Percentiles rank a stretch among this genome's conserved stretches.
These are phyloP conservation scores for Drosophila lacertosa DNA, from an alignment of 1,140 invertebrate genomes.

Conservation along the genomic window DNA sequence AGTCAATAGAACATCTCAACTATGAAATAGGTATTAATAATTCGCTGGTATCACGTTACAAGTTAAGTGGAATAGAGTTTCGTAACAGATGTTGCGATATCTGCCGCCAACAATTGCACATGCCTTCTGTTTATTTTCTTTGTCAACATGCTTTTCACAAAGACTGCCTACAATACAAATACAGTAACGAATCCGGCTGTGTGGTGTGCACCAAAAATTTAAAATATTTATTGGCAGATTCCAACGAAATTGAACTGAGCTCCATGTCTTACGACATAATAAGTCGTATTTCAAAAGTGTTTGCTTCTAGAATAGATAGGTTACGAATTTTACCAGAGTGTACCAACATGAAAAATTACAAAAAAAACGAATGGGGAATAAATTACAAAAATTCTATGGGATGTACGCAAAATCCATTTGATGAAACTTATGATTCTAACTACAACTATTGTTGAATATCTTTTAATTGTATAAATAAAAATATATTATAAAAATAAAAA, in stretches of 20 bases:
- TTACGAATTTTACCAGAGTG: background rate
- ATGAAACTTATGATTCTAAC: slow-evolving; percentile 22
- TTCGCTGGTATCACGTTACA: slow-evolving; percentile 32
- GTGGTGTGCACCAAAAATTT: slow-evolving; percentile 31
- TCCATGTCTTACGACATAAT: slow-evolving; percentile 27
- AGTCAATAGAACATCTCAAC: slow-evolving; percentile 32
- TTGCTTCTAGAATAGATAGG: slow-evolving; percentile 34
- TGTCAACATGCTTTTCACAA: slow-evolving; percentile 72
- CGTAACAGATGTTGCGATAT: slow-evolving; percentile 63
- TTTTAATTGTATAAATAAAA: no score
- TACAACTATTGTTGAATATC: slow-evolving; percentile 16
- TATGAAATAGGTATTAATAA: slow-evolving; percentile 20
- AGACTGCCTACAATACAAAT: slow-evolving; percentile 49
- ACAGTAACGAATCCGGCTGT: slow-evolving; percentile 33
- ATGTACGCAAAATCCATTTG: slow-evolving; percentile 24
- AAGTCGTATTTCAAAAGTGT: slow-evolving; percentile 32
- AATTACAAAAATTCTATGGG: background rate
- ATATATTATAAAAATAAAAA: no score
- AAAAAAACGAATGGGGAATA: background rate
- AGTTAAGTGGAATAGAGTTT: slow-evolving; percentile 63
- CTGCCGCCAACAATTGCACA: slow-evolving; percentile 48
- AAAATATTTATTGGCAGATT: background rate
- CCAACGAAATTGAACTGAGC: background rate
- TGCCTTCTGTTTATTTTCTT: slow-evolving; percentile 60
- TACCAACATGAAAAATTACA: background rate